Base-by-base conservation (phyloP, 1,140 invertebrate genomes). In the Anoplophora glabripennis region DNA sequence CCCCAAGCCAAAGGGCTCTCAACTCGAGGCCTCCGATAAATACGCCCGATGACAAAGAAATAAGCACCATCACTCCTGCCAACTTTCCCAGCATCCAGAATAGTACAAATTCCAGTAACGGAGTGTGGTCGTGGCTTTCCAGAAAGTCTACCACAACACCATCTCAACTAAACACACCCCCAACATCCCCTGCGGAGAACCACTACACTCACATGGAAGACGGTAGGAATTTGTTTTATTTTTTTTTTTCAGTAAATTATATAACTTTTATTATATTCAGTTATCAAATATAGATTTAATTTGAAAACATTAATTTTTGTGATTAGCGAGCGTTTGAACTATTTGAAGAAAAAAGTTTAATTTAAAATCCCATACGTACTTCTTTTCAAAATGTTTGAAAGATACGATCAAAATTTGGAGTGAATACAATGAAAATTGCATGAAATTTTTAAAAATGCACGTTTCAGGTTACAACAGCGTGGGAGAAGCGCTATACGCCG, bases 191-290 rank as follows among this genome's bases (percentile, higher is more conserved):
- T 1, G 83, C 81, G 9, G 84, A 86, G 70, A 87, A 87, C 68
- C 85, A 87, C 69, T 87, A 87, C 68, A 87, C 85, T 7, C 84
- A 85, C 67, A 83, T 87, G 82, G 84, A 86, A 53, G 84, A 85
- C 47, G 52, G 52, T 54, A 33, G 42, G 51, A 14, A 44, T 7
- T 11, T 14, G 2, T 40, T 8, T n/a, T 40, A 3, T 11, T 3
- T 40, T n/a, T 40, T 40, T 14, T 40, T 40, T 11, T 40, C 8
- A 2, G 11, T 8, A 40, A n/a, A 4, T 40, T 40, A n/a, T 3
- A n/a, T n/a, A n/a, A n/a, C n/a, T n/a, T n/a, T n/a, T n/a, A n/a
- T n/a, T n/a, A n/a, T n/a, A n/a, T n/a, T n/a, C n/a, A n/a, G n/a
- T n/a, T 5, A 28, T 28, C 21, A 28, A 28, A 28, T 3, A 28